Evolutionary conservation across 2,888 invertebrate species (phyloP), one percentile per base, ranked within the genome.

Genomic region (Dicranocentrus wangi): DNA sequence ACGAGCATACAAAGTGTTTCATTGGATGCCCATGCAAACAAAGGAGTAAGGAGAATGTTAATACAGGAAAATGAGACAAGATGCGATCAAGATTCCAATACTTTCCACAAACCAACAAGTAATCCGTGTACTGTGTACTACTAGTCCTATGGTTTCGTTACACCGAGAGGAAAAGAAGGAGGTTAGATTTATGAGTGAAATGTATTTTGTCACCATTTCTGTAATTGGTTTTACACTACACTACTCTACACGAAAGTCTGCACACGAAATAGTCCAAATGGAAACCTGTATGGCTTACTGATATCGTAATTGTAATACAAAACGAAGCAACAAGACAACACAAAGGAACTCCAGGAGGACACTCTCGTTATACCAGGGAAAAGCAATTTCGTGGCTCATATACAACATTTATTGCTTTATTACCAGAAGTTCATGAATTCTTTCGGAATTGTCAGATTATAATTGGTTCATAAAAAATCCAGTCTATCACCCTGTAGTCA

Each of bases 101-200:
- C 15, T 47, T n/a, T 47, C n/a, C n/a, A 10, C n/a, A 10, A 3
- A 47, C 47, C 47, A 47, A 47, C 47, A 47, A 47, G 47, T n/a
- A n/a, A n/a, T n/a, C n/a, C n/a, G n/a, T 47, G 47, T 47, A n/a
- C 47, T n/a, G 47, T 47, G 47, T 32, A n/a, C 47, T 47, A n/a
- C 47, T 47, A 10, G 47, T 47, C 10, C 47, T 47, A 32, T 32
- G 3, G 10, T 32, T 32, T 32, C 32, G 32, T 10, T 10, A 32
- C n/a, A n/a, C n/a, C 32, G 32, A 32, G 10, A 32, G 32, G 10
- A 32, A 32, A 32, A 32, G 10, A 32, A 32, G 5, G 10, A 32
- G 32, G 32, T 10, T n/a, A 47, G n/a, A 47, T 47, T 47, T 47
- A 47, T 47, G 47, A 47, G 10, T 47, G 47, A 47, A n/a, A 2